A percentile compares a stretch with the other conserved stretches of the same genome.
These are phyloP conservation scores for Cinclus cinclus DNA, from an alignment of 2,113 vertebrate genomes.

Conservation along the genomic window DNA sequence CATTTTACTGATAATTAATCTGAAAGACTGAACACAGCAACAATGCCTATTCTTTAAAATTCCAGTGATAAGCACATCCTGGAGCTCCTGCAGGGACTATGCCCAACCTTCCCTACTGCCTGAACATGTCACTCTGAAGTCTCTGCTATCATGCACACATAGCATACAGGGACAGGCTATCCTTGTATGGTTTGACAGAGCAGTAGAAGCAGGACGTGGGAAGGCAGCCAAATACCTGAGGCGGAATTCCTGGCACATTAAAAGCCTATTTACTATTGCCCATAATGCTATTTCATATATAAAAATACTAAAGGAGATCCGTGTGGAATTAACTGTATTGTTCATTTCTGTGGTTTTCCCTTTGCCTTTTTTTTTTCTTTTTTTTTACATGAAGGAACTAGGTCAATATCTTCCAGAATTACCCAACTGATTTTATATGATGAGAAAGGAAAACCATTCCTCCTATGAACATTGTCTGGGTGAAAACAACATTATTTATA, in stretches of 20 bases:
- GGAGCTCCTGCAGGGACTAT: neutral
- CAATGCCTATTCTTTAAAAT: conserved; percentile 32
- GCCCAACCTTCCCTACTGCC: conserved; percentile 13
- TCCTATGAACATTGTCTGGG: neutral
- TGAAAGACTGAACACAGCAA: neutral
- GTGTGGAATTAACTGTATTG: conserved; percentile 21
- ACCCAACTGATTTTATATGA: neutral
- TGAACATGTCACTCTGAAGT: conserved; percentile 1
- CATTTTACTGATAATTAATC: neutral
- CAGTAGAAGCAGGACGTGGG: conserved; percentile 9
- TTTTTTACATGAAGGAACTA: neutral
- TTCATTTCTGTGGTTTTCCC: neutral
- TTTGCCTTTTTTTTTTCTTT: neutral
- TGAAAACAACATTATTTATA: neutral
- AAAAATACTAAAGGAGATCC: conserved; percentile 15
- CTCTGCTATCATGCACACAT: neutral
- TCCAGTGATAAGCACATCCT: conserved; percentile 14
- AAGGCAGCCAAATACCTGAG: conserved; percentile 51
- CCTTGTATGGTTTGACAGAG: conserved; percentile 13
- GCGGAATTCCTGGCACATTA: conserved; percentile 40
- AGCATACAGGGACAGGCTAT: neutral
- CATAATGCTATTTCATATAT: conserved; percentile 25
- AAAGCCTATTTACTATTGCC: conserved; percentile 32
- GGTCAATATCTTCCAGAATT: neutral
- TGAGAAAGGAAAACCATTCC: neutral